A percentile compares a stretch with the other conserved stretches of the same genome.
These are phyloP conservation scores for Gopherus flavomarginatus DNA, from an alignment of 2,113 vertebrate species.

Conservation along the genomic window DNA sequence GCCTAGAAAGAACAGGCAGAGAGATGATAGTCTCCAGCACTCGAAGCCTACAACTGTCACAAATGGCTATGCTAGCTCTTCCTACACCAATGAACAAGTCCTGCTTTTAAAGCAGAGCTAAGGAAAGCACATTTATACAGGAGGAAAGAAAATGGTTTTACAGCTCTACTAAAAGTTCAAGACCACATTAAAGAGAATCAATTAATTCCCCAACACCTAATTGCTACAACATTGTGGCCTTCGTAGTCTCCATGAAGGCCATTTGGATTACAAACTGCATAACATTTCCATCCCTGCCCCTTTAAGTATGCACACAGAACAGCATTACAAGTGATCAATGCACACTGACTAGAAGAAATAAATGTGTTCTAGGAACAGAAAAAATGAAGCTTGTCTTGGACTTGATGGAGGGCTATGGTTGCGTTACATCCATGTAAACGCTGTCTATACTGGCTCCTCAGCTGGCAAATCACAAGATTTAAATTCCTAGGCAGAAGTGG, in stretches of 20 bases:
- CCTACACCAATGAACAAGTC: no score
- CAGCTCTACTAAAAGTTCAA: no score
- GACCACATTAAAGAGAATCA: neutral
- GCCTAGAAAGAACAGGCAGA: neutral
- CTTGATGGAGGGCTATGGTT: neutral
- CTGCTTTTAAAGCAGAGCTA: no score
- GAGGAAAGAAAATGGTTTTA: no score
- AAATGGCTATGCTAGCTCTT: no score
- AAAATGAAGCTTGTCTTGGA: slow-evolving; percentile 5
- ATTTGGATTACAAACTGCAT: neutral
- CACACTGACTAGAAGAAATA: neutral
- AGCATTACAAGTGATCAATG: neutral
- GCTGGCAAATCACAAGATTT: neutral
- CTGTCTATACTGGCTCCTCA: neutral
- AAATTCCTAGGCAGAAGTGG: neutral
- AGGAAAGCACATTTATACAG: no score
- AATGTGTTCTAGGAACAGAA: neutral
- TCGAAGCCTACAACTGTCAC: no score
- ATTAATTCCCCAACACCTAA: neutral
- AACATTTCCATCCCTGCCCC: neutral
- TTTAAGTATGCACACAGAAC: neutral
- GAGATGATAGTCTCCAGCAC: neutral
- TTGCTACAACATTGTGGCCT: neutral
- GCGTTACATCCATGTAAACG: neutral
- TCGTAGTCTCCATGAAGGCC: neutral